Base-by-base conservation (phyloP, 1,140 invertebrate species). In the Lordiphosa mommai region DNA sequence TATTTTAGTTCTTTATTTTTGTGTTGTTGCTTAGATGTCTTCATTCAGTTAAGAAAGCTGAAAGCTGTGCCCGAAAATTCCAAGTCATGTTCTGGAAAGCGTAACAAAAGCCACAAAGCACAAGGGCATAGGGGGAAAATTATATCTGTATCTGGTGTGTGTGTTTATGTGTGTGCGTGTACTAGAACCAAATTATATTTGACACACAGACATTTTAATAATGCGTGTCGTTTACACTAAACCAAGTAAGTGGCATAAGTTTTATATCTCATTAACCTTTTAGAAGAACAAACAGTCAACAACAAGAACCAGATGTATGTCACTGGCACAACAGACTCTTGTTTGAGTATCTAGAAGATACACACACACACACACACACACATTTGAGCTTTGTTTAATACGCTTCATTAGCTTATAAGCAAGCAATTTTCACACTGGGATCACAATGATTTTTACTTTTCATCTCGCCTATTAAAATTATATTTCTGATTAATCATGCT, bases 201-300 rank as follows among this genome's bases (percentile, higher is more conserved):
- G 47, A 71, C 66, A 82, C 47, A 36, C 30, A 41, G 55, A 36
- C 50, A 77, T 84, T 84, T 84, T 82, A 82, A 82, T 82, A 82
- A 84, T 76, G 72, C 77, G 77, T 82, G 84, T 82, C 72, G 52
- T 65, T 77, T 72, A 50, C 77, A 80, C 58, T 69, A 79, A 58
- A 60, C 77, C 63, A 68, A 79, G 48, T 56, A 63, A 70, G 59
- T 70, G 70, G 51, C 70, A 64, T 65, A 69, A 77, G 61, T 82
- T 84, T 82, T 84, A 82, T 84, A 72, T 77, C 72, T 84, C 77
- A 82, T 82, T 82, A 82, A 82, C 77, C 77, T 84, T 77, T 72
- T 37, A 56, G 17, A 56, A 27, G 23, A 27, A 27, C 23, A 27
- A 27, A 16, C 61, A 55, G 51, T n/a, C n/a, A n/a, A 61, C 63